Conservation (phyloP, 2,888 invertebrate species). For the Noctuana brunneofusca region DNA sequence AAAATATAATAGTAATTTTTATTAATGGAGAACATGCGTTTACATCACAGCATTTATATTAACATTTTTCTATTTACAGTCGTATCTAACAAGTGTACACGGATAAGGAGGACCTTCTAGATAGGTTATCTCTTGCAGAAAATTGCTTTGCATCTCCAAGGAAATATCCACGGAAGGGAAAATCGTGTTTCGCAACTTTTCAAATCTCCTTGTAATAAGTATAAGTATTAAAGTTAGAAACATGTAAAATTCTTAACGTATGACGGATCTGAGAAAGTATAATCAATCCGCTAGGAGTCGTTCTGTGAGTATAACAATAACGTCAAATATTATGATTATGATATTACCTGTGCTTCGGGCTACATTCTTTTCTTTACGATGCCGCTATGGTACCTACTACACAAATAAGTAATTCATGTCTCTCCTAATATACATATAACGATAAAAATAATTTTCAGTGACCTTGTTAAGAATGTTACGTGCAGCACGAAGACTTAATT, state of each 20-base stretch:
- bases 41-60: too few relatives aligned
- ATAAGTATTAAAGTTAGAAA: conserved; percentile 25
- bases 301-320: conserved; percentile 1
- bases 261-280: neutral
- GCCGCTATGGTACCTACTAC: too few relatives aligned
- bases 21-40: too few relatives aligned
- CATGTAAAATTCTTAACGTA: neutral
- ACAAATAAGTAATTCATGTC: neutral
- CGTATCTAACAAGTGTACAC: conserved; percentile 1
- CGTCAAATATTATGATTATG: neutral
- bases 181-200: conserved; percentile 65
- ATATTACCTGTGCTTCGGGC: too few relatives aligned
- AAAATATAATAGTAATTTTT: too few relatives aligned
- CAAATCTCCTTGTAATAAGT: conserved; percentile 43
- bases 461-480: conserved; percentile 10
- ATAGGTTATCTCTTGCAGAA: conserved; percentile 75
- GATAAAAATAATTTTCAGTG: neutral
- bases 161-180: conserved; percentile 68
- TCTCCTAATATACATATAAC: neutral
- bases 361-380: too few relatives aligned
- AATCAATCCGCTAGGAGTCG: too few relatives aligned
- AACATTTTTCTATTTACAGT: neutral
- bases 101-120: conserved; percentile 46
- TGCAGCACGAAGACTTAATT: conserved; percentile 20
- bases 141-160: conserved; percentile 79